Evolutionary conservation across 2,113 vertebrate genomes (phyloP), one percentile per base, ranked within the genome.

Genomic region (Regulus satrapa): DNA sequence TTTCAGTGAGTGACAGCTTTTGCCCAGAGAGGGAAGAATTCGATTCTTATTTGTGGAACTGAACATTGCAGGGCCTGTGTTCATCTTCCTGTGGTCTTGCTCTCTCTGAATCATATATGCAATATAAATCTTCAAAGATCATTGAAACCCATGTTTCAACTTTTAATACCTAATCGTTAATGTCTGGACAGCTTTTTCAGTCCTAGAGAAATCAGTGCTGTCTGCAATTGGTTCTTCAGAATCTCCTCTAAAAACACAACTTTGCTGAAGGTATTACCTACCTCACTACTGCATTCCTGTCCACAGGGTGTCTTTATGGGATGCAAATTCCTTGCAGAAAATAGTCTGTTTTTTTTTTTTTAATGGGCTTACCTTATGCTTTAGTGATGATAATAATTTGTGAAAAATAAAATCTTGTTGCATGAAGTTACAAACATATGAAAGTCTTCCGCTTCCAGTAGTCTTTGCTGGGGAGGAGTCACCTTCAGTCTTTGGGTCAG

Each of bases 211-310:
- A 85, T 56, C 41, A 81, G 4, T 36, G 21, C 31, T 64, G 12
- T 69, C 51, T 8, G 5, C 51, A 56, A 2, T 14, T 2, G 2
- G 2, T 52, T 66, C n/a, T 88, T 77, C 5, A 14, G 18, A 56
- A 56, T 62, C 25, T 59, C 36, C 36, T 77, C 26, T 82, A 28
- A 75, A 61, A 74, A 24, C 21, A 56, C 38, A 52, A 11, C 28
- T 69, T 81, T 82, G 54, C 56, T 90, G 73, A 25, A 62, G 89
- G 12, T 29, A 29, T 36, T 40, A 12, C 34, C 45, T 59, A 34
- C 18, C 23, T 59, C 26, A 51, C 18, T 72, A 7, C 54, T 23
- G 1, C 62, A 36, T 84, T 20, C 41, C 19, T 0, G 0, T 58
- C 34, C 41, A 21, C 0, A 2, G 24, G 38, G 51, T 64, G 15